Conservation (phyloP, 2,797 vertebrate species). For the Dicrostonyx torquatus region DNA sequence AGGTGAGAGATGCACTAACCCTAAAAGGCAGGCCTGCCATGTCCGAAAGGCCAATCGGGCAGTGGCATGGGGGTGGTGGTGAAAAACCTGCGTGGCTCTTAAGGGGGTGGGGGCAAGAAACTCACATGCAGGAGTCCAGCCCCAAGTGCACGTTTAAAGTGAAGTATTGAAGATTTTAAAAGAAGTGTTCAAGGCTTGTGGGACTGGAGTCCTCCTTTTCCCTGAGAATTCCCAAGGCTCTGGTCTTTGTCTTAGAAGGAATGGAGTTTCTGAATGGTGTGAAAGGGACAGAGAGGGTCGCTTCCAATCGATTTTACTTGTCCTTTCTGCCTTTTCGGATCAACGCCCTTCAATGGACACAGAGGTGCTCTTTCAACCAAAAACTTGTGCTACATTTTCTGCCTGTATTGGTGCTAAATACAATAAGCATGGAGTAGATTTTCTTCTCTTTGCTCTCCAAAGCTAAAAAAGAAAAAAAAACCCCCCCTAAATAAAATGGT, state of each 20-base stretch:
- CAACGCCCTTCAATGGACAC: constrained; percentile 91
- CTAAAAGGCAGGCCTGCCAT: constrained; percentile 83
- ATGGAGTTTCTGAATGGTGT: constrained; percentile 90
- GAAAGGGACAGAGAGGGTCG: constrained; percentile 92
- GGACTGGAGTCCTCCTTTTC: constrained; percentile 78
- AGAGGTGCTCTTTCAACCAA: constrained; percentile 92
- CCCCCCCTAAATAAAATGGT: constrained; percentile 91
- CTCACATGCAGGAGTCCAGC: neutral
- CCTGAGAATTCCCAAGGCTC: constrained; percentile 88
- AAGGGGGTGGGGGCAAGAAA: constrained; percentile 72
- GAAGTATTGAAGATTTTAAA: constrained; percentile 82
- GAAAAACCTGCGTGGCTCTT: constrained; percentile 72
- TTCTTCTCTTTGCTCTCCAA: constrained; percentile 82
- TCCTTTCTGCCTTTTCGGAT: constrained; percentile 92
- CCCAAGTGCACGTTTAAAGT: constrained; percentile 66
- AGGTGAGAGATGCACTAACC: constrained; percentile 87
- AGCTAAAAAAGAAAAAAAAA: constrained; percentile 83
- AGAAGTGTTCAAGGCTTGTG: constrained; percentile 81
- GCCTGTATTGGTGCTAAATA: constrained; percentile 90
- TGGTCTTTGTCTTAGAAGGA: constrained; percentile 90
- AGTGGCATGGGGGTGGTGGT: constrained; percentile 54
- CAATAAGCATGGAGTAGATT: constrained; percentile 88
- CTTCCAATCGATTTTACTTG: constrained; percentile 92
- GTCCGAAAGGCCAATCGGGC: constrained; percentile 78
- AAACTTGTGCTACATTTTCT: constrained; percentile 92